Evolutionary conservation across 2,113 vertebrate genomes (phyloP).

Genomic region (Osmerus mordax): DNA sequence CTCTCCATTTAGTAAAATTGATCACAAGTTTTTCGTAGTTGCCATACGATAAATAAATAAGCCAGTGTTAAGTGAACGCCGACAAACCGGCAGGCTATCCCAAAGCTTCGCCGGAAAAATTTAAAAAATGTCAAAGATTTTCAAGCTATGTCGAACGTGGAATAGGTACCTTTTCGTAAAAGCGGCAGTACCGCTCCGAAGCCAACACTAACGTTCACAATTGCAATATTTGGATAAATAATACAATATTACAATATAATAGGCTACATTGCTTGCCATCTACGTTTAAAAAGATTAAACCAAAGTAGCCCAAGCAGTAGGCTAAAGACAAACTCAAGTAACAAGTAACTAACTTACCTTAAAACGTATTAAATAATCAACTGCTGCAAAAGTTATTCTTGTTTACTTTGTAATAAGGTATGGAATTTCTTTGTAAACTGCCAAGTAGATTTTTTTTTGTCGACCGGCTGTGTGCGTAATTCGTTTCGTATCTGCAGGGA

Average conservation of each 20-base stretch:
- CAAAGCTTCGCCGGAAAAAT: slow-evolving; percentile 37
- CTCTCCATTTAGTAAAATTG: background rate
- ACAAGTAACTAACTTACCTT: slow-evolving; percentile 3
- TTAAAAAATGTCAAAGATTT: slow-evolving; percentile 61
- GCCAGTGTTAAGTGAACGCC: background rate
- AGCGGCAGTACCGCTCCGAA: background rate
- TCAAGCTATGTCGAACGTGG: slow-evolving; percentile 23
- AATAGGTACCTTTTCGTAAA: slow-evolving; percentile 16
- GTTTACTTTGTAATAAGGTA: background rate
- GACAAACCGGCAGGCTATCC: background rate
- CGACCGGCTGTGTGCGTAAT: slow-evolving; percentile 64
- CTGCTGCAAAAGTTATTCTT: no score
- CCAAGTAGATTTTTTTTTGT: slow-evolving; percentile 27
- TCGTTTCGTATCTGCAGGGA: slow-evolving; percentile 82
- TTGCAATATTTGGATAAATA: no score
- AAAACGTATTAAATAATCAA: no score
- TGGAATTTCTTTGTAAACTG: background rate
- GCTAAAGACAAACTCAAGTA: slow-evolving; percentile 15
- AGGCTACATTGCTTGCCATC: no score
- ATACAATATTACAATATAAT: no score
- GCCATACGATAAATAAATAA: background rate
- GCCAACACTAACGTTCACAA: no score
- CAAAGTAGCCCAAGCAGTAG: background rate
- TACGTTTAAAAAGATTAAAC: no score
- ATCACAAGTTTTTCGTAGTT: background rate